Conservation (phyloP, 1,140 invertebrate species). For the Drosophila watanabei region DNA sequence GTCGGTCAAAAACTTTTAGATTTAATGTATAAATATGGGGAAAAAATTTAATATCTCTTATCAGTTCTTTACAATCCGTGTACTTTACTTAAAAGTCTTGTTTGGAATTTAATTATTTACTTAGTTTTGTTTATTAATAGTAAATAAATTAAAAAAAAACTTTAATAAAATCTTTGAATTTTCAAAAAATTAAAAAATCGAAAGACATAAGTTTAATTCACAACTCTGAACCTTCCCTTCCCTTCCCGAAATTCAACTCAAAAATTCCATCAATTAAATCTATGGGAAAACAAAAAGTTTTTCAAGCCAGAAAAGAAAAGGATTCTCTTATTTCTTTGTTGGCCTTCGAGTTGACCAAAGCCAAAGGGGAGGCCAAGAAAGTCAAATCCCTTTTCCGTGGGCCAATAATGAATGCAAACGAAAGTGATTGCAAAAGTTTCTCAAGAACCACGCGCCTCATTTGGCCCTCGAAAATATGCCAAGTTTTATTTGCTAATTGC, state of each 20-base stretch:
- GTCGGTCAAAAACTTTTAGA: too few species aligned
- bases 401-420: slow-evolving; percentile 69
- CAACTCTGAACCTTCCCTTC: too few species aligned
- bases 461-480: slow-evolving; percentile 72
- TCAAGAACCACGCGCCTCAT: slow-evolving; percentile 52
- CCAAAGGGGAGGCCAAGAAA: background rate
- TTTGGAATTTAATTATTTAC: too few species aligned
- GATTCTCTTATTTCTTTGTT: slow-evolving; percentile 4
- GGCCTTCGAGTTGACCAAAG: slow-evolving; percentile 36
- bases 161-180: too few species aligned
- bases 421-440: slow-evolving; percentile 81
- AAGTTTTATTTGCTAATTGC: slow-evolving; percentile 84
- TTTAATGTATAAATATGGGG: too few species aligned
- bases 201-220: background rate
- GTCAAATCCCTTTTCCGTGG: slow-evolving; percentile 30
- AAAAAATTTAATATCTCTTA: too few species aligned
- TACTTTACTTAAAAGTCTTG: too few species aligned
- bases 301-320: slow-evolving; percentile 3
- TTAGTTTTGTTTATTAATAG: too few species aligned
- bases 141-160: too few species aligned
- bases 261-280: slow-evolving; percentile 8
- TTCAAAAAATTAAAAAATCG: background rate
- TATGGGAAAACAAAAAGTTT: slow-evolving; percentile 24
- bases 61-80: too few species aligned
- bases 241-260: background rate